These are phyloP conservation scores for Macaca fascicularis DNA, from an alignment of 2,113 vertebrate genomes.

Conservation along the genomic window DNA sequence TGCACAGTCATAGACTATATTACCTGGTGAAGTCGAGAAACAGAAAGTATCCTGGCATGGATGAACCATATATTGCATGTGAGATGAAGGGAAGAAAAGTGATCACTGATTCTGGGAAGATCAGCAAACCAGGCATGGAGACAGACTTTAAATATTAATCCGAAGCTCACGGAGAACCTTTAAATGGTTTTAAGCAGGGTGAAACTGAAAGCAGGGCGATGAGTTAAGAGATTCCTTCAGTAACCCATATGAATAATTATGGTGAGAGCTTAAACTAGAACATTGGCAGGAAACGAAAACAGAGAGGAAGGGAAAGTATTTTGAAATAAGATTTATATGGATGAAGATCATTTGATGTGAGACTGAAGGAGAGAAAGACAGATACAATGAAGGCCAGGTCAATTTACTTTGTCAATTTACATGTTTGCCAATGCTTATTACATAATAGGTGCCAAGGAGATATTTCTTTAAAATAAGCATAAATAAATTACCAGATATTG, in stretches of 20 bases:
- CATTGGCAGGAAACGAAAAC: neutral
- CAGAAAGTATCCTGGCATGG: neutral
- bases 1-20: neutral
- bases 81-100: neutral
- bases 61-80: neutral
- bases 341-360: neutral
- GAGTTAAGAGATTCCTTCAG: neutral
- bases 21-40: neutral
- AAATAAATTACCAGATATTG: neutral
- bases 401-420: neutral
- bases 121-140: neutral
- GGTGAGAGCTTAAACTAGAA: neutral
- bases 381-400: neutral
- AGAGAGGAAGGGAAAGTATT: neutral
- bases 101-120: neutral
- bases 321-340: neutral
- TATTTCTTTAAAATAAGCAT: neutral
- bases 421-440: neutral
- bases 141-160: neutral
- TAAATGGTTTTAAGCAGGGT: neutral
- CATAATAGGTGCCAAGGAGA: neutral
- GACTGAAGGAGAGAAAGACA: neutral
- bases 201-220: neutral
- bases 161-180: neutral
- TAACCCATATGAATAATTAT: neutral